phyloP scores from a whole-genome alignment of 2,888 invertebrate species.

The Ditylenchus weischeri region DNA sequence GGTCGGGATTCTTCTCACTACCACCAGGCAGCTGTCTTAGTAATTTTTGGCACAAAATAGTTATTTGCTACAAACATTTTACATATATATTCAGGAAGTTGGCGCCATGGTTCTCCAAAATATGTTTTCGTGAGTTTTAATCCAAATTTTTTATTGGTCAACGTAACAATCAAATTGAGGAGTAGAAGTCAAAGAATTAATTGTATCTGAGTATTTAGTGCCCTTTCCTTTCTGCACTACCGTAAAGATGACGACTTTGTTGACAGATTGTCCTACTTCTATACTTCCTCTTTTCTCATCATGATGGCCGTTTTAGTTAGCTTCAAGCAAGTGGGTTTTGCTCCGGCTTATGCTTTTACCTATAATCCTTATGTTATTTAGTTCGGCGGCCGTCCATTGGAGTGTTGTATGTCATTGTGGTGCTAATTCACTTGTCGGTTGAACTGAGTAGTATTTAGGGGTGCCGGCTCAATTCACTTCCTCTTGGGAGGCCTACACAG shows the following conservation, averaged over 20 bases:
- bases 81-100: conserved; percentile 43
- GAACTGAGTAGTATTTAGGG: conserved; percentile 39
- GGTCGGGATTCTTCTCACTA: conserved; percentile 41
- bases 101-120: conserved; percentile 59
- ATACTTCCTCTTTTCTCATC: conserved; percentile 58
- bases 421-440: background rate
- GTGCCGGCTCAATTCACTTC: conserved; percentile 63
- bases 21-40: conserved; percentile 40
- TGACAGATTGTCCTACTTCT: conserved; percentile 57
- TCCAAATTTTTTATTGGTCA: too few species aligned
- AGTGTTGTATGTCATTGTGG: conserved; percentile 51
- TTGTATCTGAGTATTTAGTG: conserved; percentile 32
- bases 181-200: too few species aligned
- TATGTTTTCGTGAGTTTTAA: conserved; percentile 44
- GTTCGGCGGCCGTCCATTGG: conserved; percentile 58
- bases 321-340: conserved; percentile 51
- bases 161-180: too few species aligned
- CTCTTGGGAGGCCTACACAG: conserved; percentile 64
- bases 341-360: background rate
- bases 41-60: conserved; percentile 10
- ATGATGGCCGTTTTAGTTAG: conserved; percentile 59
- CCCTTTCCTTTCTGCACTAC: conserved; percentile 57
- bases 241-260: conserved; percentile 52
- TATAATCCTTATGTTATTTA: conserved; percentile 17
- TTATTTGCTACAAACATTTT: conserved; percentile 42